Evolutionary conservation across 2,113 vertebrate species (phyloP).

Genomic region (Neofelis nebulosa): DNA sequence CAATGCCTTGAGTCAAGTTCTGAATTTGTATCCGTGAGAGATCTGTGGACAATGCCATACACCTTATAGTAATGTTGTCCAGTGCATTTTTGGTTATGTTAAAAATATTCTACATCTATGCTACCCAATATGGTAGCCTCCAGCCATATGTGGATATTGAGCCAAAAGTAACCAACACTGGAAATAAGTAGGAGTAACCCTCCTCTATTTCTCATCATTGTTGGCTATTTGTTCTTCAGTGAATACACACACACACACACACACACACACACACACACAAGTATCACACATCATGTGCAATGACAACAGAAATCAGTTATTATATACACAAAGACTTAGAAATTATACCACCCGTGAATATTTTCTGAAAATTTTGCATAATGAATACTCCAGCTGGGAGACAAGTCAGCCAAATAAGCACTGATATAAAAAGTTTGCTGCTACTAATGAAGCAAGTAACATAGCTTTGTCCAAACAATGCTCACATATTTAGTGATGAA

Average conservation of each 20-base stretch:
- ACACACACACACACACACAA: background rate
- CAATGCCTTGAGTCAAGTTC: background rate
- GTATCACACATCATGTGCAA: background rate
- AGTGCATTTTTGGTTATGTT: background rate
- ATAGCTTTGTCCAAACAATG: conserved; percentile 17
- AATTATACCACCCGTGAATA: conserved; percentile 34
- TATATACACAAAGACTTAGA: background rate
- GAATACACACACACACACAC: background rate
- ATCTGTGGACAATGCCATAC: background rate
- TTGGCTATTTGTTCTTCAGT: background rate
- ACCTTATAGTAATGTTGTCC: background rate
- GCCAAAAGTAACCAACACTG: background rate
- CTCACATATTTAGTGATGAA: background rate
- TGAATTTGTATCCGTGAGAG: background rate
- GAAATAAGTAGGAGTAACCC: background rate
- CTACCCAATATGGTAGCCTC: background rate
- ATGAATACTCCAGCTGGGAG: conserved; percentile 47
- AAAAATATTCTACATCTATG: background rate
- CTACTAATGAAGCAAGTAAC: conserved; percentile 8
- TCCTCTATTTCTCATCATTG: background rate
- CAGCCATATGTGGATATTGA: background rate
- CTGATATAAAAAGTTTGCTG: conserved; percentile 32
- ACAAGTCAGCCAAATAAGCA: conserved; percentile 50
- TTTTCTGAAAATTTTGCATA: conserved; percentile 38
- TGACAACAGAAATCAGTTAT: background rate